Percentiles rank a stretch among this genome's conserved stretches.
These are phyloP conservation scores for Zaprionus ghesquierei DNA, from an alignment of 1,140 invertebrate genomes.

Conservation along the genomic window DNA sequence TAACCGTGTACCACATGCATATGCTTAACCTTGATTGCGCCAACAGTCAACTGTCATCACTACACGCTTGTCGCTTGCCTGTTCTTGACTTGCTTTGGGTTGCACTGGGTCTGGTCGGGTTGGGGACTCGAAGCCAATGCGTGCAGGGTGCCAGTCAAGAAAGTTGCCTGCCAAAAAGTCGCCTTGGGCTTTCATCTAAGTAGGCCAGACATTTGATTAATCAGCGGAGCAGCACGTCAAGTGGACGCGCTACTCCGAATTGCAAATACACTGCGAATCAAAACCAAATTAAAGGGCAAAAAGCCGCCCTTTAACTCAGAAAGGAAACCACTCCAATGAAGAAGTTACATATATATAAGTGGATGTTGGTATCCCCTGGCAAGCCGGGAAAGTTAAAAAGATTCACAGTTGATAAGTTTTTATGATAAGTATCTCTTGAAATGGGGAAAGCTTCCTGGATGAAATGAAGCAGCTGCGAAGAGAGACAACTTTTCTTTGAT, in stretches of 20 bases:
- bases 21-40: slow-evolving; percentile 74
- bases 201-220: slow-evolving; percentile 72
- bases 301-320: too few species aligned
- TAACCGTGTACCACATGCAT: slow-evolving; percentile 52
- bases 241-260: not conserved
- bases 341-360: too few species aligned
- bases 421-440: not conserved
- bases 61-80: not conserved
- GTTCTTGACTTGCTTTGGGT: not conserved
- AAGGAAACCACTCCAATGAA: too few species aligned
- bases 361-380: too few species aligned
- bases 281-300: not conserved
- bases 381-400: not conserved
- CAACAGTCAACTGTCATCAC: slow-evolving; percentile 43
- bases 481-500: not conserved
- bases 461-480: not conserved
- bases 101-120: not conserved
- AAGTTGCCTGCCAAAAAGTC: slow-evolving; percentile 25
- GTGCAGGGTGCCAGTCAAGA: slow-evolving; percentile 15
- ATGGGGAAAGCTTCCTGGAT: not conserved
- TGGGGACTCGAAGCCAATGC: slow-evolving; percentile 12
- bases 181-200: slow-evolving; percentile 61
- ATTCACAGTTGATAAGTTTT: not conserved
- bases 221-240: slow-evolving; percentile 37
- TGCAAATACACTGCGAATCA: not conserved